Conservation (phyloP, 2,888 invertebrate genomes). For the Eucera pruinosa region DNA sequence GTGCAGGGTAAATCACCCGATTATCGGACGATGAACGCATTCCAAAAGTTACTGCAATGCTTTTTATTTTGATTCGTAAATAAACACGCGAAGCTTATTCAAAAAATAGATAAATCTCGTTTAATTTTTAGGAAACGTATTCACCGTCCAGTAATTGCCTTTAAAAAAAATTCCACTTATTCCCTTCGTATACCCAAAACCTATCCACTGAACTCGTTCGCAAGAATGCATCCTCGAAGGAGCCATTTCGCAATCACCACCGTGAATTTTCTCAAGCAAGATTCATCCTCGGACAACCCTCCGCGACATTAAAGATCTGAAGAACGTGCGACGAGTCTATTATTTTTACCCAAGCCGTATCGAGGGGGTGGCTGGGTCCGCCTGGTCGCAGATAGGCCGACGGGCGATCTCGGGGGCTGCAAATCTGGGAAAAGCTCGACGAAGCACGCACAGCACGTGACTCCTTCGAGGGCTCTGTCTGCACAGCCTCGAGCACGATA, state of each 20-base stretch:
- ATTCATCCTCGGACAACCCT: background rate
- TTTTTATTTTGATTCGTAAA: too few relatives aligned
- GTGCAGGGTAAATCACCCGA: too few relatives aligned
- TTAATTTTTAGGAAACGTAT: too few relatives aligned
- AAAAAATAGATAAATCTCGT: too few relatives aligned
- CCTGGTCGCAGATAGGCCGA: slow-evolving; percentile 62
- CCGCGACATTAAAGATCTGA: slow-evolving; percentile 1
- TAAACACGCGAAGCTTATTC: too few relatives aligned
- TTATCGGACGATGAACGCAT: too few relatives aligned
- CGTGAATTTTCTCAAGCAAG: too few relatives aligned
- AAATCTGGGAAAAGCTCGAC: slow-evolving; percentile 80
- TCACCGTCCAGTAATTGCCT: too few relatives aligned
- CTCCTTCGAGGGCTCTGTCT: slow-evolving; percentile 71
- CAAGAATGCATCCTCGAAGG: background rate
- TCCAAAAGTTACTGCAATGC: too few relatives aligned
- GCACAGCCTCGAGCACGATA: slow-evolving; percentile 75
- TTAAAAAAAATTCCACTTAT: too few relatives aligned
- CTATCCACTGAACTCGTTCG: too few relatives aligned
- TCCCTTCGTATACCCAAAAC: too few relatives aligned
- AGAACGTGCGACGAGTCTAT: slow-evolving; percentile 74
- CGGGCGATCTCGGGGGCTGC: slow-evolving; percentile 62
- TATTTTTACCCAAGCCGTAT: slow-evolving; percentile 71
- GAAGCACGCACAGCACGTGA: slow-evolving; percentile 82
- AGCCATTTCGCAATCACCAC: background rate
- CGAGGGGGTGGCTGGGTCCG: slow-evolving; percentile 55